Conservation (phyloP, 2,888 invertebrate genomes). For the Pristionchus arcanus region DNA sequence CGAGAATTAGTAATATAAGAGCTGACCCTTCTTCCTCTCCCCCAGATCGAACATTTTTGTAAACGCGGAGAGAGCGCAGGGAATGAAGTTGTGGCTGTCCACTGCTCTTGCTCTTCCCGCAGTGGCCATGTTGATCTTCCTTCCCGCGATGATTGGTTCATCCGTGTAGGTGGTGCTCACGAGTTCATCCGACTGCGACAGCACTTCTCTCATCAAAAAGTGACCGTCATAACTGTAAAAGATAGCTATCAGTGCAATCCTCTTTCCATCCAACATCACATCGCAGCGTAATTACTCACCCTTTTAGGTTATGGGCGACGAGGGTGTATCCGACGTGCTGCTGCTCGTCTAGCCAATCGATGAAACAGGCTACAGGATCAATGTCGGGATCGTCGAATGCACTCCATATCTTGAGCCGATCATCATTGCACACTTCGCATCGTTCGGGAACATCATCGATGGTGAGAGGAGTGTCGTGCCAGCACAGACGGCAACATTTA, state of each 20-base stretch:
- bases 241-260: neutral
- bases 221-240: slow-evolving; percentile 24
- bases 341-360: neutral
- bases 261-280: neutral
- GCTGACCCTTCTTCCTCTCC: neutral
- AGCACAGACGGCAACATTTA: neutral
- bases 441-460: neutral
- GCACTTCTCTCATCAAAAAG: neutral
- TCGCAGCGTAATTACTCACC: neutral
- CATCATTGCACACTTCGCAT: neutral
- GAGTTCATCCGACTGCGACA: neutral
- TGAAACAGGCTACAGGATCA: neutral
- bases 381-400: neutral
- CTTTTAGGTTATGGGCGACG: slow-evolving; percentile 12
- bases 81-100: slow-evolving; percentile 13
- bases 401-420: neutral
- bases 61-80: neutral
- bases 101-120: neutral
- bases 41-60: neutral
- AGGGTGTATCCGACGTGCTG: neutral
- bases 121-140: neutral
- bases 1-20: neutral
- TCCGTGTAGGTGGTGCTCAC: neutral
- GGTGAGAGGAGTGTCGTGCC: neutral
- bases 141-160: neutral